These are phyloP conservation scores for Hydractinia symbiolongicarpus DNA, from an alignment of 30 jellyfish, hydroid and myxozoan species.

Conservation along the genomic window DNA sequence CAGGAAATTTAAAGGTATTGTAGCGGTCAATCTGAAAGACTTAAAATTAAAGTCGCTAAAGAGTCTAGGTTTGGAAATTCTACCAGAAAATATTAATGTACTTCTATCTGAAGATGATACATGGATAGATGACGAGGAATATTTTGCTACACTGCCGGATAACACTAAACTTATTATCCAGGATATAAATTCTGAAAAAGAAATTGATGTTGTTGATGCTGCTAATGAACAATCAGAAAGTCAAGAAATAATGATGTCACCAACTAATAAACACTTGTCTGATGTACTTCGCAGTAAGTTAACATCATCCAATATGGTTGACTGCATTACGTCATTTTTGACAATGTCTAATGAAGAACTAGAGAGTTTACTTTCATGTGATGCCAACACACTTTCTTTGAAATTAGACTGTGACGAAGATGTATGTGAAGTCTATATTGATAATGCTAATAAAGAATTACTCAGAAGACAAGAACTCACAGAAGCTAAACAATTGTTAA, in stretches of 20 bases:
- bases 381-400: neutral
- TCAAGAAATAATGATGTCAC: neutral
- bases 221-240: slow-evolving; percentile 26
- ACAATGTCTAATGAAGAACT: slow-evolving; percentile 33
- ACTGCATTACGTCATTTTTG: slow-evolving; percentile 5
- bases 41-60: slow-evolving; percentile 15
- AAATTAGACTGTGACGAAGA: neutral
- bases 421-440: slow-evolving; percentile 5
- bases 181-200: neutral
- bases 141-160: slow-evolving; percentile 34
- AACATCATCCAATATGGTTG: neutral
- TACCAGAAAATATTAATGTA: neutral
- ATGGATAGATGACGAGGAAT: slow-evolving; percentile 31
- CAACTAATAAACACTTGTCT: slow-evolving; percentile 2
- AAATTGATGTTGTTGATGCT: slow-evolving; percentile 1
- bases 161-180: slow-evolving; percentile 30
- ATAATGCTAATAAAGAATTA: slow-evolving; percentile 27
- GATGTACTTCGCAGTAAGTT: slow-evolving; percentile 10
- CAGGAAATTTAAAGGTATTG: slow-evolving; percentile 31
- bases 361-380: slow-evolving; percentile 7
- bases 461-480: slow-evolving; percentile 25
- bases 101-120: slow-evolving; percentile 42
- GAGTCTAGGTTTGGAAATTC: neutral
- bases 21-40: slow-evolving; percentile 22
- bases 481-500: slow-evolving; percentile 23